Evolutionary conservation across 2,113 vertebrate genomes (phyloP).

Genomic region (Pungitius pungitius): DNA sequence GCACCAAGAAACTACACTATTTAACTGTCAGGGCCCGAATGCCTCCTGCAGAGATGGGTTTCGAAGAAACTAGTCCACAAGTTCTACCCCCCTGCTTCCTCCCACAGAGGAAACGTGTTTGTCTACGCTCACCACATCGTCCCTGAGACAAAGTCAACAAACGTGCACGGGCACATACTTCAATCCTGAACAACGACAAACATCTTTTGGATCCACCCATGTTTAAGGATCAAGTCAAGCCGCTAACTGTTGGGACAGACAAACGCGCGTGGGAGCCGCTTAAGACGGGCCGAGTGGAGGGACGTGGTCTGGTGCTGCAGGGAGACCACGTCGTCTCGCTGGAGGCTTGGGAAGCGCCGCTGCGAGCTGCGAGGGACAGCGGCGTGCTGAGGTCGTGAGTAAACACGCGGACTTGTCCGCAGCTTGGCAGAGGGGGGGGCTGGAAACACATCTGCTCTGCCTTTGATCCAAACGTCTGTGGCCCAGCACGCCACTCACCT

Average conservation of each 20-base stretch:
- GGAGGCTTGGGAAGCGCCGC: conserved; percentile 69
- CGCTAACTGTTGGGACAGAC: conserved; percentile 33
- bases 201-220: conserved; percentile 58
- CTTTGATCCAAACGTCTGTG: conserved; percentile 80
- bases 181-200: conserved; percentile 61
- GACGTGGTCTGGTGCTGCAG: conserved; percentile 18
- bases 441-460: conserved; percentile 82
- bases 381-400: conserved; percentile 78
- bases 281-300: conserved; percentile 8
- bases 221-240: conserved; percentile 50
- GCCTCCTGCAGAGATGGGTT: conserved; percentile 60
- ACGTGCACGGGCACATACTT: conserved; percentile 71
- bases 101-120: conserved; percentile 71
- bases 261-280: conserved; percentile 15
- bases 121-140: conserved; percentile 70
- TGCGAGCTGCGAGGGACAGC: conserved; percentile 72
- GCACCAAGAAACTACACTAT: conserved; percentile 46
- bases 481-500: conserved; percentile 79
- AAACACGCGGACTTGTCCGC: conserved; percentile 75
- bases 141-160: conserved; percentile 71
- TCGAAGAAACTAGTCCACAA: conserved; percentile 50
- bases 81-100: conserved; percentile 31
- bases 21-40: conserved; percentile 38
- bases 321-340: too few species aligned
- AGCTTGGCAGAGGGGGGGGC: conserved; percentile 57